Conservation (phyloP, 1,140 invertebrate genomes). For the Dolichoris vasculosae region DNA sequence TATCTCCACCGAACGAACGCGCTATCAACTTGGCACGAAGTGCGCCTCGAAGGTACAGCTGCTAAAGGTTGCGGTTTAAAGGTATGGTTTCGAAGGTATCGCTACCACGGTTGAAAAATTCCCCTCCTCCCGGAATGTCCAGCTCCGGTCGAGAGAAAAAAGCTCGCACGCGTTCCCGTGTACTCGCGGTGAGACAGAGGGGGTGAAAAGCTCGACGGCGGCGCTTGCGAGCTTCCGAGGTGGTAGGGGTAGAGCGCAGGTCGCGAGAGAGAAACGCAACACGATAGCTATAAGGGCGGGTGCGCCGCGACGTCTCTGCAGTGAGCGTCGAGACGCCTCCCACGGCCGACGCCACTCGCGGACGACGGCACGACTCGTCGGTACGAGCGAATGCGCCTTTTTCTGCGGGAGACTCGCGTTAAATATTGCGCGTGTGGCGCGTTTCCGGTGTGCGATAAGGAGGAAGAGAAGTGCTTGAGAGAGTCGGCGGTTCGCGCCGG, state of each 20-base stretch:
- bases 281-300: conserved; percentile 71
- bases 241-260: conserved; percentile 52
- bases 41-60: neutral
- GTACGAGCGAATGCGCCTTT: neutral
- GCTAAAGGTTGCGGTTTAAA: too few species aligned
- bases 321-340: conserved; percentile 71
- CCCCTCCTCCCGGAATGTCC: neutral
- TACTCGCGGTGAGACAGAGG: neutral
- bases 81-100: too few species aligned
- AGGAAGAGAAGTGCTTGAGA: too few species aligned
- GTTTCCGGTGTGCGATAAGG: neutral
- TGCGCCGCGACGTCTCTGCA: conserved; percentile 71
- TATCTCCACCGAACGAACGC: neutral
- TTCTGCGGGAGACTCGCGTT: neutral
- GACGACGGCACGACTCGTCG: neutral
- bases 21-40: neutral
- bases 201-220: neutral
- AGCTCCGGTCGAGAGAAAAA: neutral
- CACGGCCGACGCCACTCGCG: neutral
- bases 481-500: too few species aligned
- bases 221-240: neutral
- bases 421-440: neutral
- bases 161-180: neutral
- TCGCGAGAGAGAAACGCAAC: conserved; percentile 47
- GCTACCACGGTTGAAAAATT: too few species aligned